A percentile compares a stretch with the other conserved stretches of the same genome.
Evolutionary conservation across 92 coral and sea anemone species (phyloP).

Genomic region (Scolanthus callimorphus): DNA sequence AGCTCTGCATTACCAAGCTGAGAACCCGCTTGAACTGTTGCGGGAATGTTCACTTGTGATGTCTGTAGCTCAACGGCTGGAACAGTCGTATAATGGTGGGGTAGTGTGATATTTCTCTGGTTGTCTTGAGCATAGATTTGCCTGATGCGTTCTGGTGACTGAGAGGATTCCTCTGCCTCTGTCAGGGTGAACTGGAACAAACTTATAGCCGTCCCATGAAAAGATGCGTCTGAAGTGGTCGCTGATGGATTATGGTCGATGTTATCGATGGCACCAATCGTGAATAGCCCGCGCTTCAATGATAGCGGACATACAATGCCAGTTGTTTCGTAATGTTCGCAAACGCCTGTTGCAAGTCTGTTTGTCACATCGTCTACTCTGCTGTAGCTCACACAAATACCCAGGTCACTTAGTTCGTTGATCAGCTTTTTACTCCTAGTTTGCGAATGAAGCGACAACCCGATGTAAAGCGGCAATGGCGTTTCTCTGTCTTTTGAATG

Average conservation of each 20-base stretch:
- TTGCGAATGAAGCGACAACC: constrained; percentile 21
- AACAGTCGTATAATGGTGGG: no score
- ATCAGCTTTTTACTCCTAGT: constrained; percentile 31
- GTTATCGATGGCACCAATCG: no score
- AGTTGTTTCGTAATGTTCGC: constrained; percentile 6
- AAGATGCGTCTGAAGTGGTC: constrained; percentile 22
- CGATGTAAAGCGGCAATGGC: constrained; percentile 33
- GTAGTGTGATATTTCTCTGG: no score
- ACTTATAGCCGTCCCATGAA: no score
- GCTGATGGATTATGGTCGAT: constrained; percentile 40
- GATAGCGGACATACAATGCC: constrained; percentile 15
- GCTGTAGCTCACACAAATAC: constrained; percentile 5
- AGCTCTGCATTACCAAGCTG: no score
- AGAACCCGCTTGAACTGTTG: no score
- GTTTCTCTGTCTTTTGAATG: constrained; percentile 34
- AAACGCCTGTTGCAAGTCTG: constrained; percentile 18
- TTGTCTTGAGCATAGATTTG: no score
- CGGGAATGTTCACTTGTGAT: no score
- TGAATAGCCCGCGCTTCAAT: constrained; percentile 8
- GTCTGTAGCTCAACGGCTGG: no score
- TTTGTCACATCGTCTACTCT: constrained; percentile 14
- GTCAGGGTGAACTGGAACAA: no score
- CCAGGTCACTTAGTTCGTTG: constrained; percentile 16
- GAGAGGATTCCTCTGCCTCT: constrained; percentile 14
- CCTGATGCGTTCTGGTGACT: background rate